A percentile compares a stretch with the other conserved stretches of the same genome.
phyloP scores from a whole-genome alignment of 2,797 vertebrate genomes.

The Cyclopterus lumpus region DNA sequence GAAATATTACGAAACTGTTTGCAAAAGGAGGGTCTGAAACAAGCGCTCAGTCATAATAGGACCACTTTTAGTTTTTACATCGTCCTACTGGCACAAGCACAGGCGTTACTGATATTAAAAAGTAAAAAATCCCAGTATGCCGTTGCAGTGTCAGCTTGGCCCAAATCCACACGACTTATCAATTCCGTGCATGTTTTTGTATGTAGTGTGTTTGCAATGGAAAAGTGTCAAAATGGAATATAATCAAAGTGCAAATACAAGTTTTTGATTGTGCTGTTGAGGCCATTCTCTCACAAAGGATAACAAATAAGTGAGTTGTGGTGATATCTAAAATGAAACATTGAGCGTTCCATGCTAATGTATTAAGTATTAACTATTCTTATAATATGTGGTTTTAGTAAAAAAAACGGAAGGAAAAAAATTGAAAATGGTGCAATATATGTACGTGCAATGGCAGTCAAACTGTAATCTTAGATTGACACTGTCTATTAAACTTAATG shows the following conservation, averaged over 20 bases:
- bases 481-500: background rate
- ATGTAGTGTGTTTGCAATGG: background rate
- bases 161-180: background rate
- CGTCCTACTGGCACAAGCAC: background rate
- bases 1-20: constrained; percentile 57
- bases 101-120: background rate
- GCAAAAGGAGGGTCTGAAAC: constrained; percentile 12
- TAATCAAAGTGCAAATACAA: background rate
- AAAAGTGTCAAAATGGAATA: background rate
- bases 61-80: background rate
- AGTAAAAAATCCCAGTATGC: background rate
- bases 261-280: background rate
- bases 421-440: background rate
- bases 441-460: background rate
- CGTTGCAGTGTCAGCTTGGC: background rate
- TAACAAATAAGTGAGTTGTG: background rate
- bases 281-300: background rate
- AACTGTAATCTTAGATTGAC: background rate
- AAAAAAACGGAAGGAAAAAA: no score
- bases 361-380: background rate
- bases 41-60: background rate
- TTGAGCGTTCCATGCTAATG: background rate
- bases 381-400: background rate
- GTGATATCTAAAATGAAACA: background rate
- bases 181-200: background rate